Conservation (phyloP, 2,797 vertebrate genomes). For the Buphagus erythrorhynchus region DNA sequence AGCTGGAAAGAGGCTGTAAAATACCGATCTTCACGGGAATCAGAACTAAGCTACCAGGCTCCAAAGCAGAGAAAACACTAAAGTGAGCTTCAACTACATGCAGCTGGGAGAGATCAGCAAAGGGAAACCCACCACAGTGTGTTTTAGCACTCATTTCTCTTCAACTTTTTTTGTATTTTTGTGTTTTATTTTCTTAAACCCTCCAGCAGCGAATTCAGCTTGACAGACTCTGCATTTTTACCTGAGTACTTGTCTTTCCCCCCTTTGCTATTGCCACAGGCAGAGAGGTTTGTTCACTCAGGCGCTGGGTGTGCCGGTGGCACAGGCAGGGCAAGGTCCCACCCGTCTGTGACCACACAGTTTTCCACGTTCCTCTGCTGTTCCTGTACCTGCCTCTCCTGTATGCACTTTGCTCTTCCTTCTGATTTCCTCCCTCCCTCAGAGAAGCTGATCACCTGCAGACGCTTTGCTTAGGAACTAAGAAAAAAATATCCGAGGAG, state of each 20-base stretch:
- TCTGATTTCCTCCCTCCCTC: conserved; percentile 33
- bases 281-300: not conserved
- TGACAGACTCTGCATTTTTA: not conserved
- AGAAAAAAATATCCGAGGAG: not conserved
- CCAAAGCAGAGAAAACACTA: not conserved
- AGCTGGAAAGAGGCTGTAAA: not conserved
- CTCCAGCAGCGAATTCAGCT: not conserved
- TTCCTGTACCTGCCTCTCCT: conserved; percentile 29
- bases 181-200: not conserved
- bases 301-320: not conserved
- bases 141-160: not conserved
- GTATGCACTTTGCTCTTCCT: not conserved
- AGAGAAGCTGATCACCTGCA: not conserved
- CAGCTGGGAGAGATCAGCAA: not conserved
- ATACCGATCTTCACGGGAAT: not conserved
- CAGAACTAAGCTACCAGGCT: not conserved
- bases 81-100: not conserved
- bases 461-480: not conserved
- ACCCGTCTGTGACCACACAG: conserved; percentile 10
- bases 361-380: not conserved
- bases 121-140: not conserved
- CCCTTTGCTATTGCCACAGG: not conserved
- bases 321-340: not conserved
- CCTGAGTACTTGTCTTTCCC: not conserved
- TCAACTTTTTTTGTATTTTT: too few relatives aligned